Evolutionary conservation across 2,797 vertebrate species (phyloP).

Genomic region (Champsocephalus gunnari): DNA sequence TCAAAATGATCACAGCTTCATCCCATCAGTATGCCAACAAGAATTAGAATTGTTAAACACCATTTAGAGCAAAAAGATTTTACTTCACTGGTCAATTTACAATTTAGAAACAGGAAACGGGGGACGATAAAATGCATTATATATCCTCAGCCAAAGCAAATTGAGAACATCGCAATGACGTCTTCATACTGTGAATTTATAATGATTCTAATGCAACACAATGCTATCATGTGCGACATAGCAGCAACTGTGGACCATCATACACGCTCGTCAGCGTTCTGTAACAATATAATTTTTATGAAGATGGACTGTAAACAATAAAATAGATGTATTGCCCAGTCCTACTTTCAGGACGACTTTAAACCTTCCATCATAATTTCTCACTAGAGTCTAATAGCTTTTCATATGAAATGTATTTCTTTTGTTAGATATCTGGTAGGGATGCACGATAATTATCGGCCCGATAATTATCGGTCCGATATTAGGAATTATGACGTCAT

Average conservation of each 20-base stretch:
- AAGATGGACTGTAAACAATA: neutral
- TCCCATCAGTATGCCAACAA: neutral
- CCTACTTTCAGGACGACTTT: slow-evolving; percentile 7
- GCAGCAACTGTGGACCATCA: neutral
- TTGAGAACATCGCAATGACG: neutral
- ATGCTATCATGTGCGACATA: neutral
- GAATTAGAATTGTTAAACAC: neutral
- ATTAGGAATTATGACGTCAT: too few species aligned
- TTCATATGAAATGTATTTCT: neutral
- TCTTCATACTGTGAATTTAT: slow-evolving; percentile 3
- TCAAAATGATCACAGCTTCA: slow-evolving; percentile 8
- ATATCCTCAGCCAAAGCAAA: slow-evolving; percentile 17
- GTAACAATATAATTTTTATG: slow-evolving; percentile 4
- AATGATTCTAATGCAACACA: neutral
- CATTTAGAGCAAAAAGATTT: neutral
- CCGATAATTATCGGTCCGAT: too few species aligned
- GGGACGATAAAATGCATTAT: neutral
- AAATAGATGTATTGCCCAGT: slow-evolving; percentile 6
- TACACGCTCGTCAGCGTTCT: neutral
- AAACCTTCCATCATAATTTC: slow-evolving; percentile 2
- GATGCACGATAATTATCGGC: too few species aligned
- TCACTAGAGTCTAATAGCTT: neutral
- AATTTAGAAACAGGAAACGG: slow-evolving; percentile 7
- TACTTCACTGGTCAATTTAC: neutral
- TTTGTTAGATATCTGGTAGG: slow-evolving; percentile 1